These are phyloP conservation scores for Sialis lutaria DNA, from an alignment of 2,888 invertebrate genomes.

Conservation along the genomic window DNA sequence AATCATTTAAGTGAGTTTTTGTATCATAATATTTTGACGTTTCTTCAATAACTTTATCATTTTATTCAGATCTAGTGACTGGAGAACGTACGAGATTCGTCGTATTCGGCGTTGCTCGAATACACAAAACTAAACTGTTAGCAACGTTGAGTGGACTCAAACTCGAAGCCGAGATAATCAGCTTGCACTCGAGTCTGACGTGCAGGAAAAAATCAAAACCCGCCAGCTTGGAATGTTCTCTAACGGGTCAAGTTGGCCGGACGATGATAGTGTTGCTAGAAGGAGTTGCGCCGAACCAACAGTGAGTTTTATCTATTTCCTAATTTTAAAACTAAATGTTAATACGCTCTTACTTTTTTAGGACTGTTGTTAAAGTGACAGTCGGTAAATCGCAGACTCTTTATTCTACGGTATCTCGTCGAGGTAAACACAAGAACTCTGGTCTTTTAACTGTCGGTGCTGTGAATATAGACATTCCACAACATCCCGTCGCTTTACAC, in stretches of 20 bases:
- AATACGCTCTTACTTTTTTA: constrained; percentile 18
- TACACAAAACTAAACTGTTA: constrained; percentile 68
- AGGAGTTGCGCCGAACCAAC: constrained; percentile 77
- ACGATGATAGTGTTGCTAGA: constrained; percentile 85
- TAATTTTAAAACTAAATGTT: neutral
- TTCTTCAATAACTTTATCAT: neutral
- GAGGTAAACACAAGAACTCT: constrained; percentile 62
- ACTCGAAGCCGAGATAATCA: constrained; percentile 85
- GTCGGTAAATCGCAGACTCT: constrained; percentile 85
- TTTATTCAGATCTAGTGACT: constrained; percentile 20
- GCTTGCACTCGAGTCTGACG: constrained; percentile 77
- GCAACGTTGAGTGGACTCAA: constrained; percentile 88
- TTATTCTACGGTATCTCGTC: constrained; percentile 67
- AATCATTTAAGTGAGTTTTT: constrained; percentile 25
- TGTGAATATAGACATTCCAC: constrained; percentile 88
- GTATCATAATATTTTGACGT: neutral
- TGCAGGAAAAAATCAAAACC: constrained; percentile 72
- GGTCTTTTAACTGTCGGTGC: constrained; percentile 74
- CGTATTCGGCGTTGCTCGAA: constrained; percentile 75
- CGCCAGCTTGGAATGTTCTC: constrained; percentile 53
- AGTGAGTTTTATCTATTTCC: constrained; percentile 33
- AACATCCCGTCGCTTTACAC: constrained; percentile 94
- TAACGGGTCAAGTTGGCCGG: constrained; percentile 79
- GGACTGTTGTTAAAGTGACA: constrained; percentile 84
- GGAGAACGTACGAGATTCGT: constrained; percentile 57